Evolutionary conservation across 2,113 vertebrate genomes (phyloP).

Genomic region (Cathartes aura): DNA sequence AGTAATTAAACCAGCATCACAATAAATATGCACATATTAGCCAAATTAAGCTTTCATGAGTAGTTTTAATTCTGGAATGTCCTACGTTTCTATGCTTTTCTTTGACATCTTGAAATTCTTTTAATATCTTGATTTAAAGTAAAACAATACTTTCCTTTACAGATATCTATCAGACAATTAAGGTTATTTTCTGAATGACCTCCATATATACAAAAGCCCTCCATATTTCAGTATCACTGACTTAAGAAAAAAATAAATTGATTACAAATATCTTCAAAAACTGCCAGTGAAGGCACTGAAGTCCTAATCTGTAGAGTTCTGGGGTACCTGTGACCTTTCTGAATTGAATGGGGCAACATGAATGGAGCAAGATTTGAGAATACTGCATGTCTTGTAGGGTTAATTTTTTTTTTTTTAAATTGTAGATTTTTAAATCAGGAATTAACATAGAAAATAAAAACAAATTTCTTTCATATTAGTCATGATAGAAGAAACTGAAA

Average conservation of each 20-base stretch:
- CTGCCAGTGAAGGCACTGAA: neutral
- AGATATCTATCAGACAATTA: neutral
- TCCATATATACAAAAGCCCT: neutral
- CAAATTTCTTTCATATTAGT: neutral
- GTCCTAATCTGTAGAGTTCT: neutral
- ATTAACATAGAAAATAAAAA: neutral
- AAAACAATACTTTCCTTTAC: neutral
- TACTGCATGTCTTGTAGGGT: neutral
- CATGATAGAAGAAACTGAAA: neutral
- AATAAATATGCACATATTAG: neutral
- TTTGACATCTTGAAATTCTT: neutral
- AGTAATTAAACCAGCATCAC: neutral
- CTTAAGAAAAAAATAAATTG: neutral
- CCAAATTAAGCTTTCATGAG: neutral
- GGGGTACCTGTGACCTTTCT: neutral
- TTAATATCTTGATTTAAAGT: neutral
- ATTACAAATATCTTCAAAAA: neutral
- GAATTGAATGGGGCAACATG: neutral
- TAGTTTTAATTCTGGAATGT: neutral
- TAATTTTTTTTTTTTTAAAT: neutral
- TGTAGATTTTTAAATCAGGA: neutral
- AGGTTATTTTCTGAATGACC: neutral
- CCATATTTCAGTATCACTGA: neutral
- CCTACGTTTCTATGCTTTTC: neutral
- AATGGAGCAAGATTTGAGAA: neutral